Evolutionary conservation across 2,888 invertebrate genomes (phyloP).

Genomic region (Campoplex nolae): DNA sequence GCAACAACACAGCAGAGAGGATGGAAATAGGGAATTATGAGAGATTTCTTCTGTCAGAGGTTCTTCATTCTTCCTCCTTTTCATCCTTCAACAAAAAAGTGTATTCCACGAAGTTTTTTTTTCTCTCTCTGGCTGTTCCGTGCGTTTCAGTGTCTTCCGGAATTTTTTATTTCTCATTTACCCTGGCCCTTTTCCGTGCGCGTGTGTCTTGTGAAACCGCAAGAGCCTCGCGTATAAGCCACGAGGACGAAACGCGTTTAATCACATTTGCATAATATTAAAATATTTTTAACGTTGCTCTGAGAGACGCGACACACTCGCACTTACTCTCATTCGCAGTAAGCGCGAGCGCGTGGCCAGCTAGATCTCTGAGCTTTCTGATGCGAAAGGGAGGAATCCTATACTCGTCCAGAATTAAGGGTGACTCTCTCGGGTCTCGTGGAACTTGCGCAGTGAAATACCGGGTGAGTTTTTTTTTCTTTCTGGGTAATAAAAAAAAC

Average conservation of each 20-base stretch:
- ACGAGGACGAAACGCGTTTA: constrained; percentile 74
- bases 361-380: background rate
- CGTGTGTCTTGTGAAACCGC: constrained; percentile 17
- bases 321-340: constrained; percentile 46
- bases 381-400: constrained; percentile 29
- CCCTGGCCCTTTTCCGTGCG: background rate
- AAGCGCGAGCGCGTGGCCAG: constrained; percentile 6
- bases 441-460: constrained; percentile 50
- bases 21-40: constrained; percentile 4
- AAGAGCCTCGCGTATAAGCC: constrained; percentile 39
- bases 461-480: constrained; percentile 27
- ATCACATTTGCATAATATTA: constrained; percentile 83
- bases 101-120: background rate
- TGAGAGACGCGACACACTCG: constrained; percentile 56
- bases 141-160: background rate
- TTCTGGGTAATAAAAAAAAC: constrained; percentile 33
- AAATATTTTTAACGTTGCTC: constrained; percentile 77
- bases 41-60: constrained; percentile 9
- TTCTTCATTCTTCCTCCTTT: constrained; percentile 24
- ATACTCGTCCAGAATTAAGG: constrained; percentile 56
- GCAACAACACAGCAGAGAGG: background rate
- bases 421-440: constrained; percentile 61
- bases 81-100: background rate
- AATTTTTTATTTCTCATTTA: constrained; percentile 45
- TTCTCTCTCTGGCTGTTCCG: background rate